Evolutionary conservation across 2,888 invertebrate genomes (phyloP), one percentile per base, ranked within the genome.

Genomic region (Brachypalpus laphriformis): DNA sequence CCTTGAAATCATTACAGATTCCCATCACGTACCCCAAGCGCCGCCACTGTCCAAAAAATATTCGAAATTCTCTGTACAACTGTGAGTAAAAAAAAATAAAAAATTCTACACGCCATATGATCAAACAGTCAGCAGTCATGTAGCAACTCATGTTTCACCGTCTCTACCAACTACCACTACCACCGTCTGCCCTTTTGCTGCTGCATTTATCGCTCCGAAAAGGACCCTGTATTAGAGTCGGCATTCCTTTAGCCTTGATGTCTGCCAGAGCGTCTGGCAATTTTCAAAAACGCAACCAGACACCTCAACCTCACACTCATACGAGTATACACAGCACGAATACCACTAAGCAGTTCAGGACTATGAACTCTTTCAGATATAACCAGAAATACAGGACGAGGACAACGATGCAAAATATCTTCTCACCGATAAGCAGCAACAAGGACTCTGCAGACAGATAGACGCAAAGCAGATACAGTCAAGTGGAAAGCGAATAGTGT

Each of bases 71-170:
- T 11, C 51, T 16, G 22, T 34, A 7, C 34, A 34, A 34, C 9
- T 34, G 8, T 9, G 1, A 34, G 34, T 9, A 40, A 47, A 37
- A 40, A 37, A 51, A 16, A 56, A 11, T 25, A 6, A 63, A 56
- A 51, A 14, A 22, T 34, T 42, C 34, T 40, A 70, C 51, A 75
- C 45, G 65, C 75, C 80, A 70, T 70, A 66, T 81, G 85, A 85
- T 85, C 85, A 85, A 81, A 76, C 81, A 85, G 85, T 85, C 85
- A 85, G 80, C 85, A 85, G 65, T 80, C 85, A 81, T 85, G 81
- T 85, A 85, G 85, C 85, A 71, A 81, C 70, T 76, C 75, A 75
- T 76, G 75, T 66, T 85, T 75, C 85, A 66, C 14, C 14, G 70
- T 70, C 70, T 70, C 70, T 20, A 9, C 22, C 45, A n/a, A 40